These are phyloP conservation scores for Apolygus lucorum DNA, from an alignment of 1,140 invertebrate species.

Conservation along the genomic window DNA sequence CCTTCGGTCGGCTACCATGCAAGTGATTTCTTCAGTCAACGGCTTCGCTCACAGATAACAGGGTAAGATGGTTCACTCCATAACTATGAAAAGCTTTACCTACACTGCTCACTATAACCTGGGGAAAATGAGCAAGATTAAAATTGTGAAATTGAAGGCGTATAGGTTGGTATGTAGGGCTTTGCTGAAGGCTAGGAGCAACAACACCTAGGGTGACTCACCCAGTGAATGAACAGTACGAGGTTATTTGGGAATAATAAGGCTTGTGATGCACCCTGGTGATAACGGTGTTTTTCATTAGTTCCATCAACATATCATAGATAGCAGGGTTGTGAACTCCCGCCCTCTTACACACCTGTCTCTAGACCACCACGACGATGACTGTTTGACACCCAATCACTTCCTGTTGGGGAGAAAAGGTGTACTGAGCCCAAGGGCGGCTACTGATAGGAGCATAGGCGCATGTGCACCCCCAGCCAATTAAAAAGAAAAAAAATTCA, in stretches of 20 bases:
- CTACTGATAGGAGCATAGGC: too few species aligned
- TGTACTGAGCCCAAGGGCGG: too few species aligned
- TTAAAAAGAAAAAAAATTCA: too few species aligned
- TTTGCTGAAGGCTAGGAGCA: neutral
- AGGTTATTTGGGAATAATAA: neutral
- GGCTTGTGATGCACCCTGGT: neutral
- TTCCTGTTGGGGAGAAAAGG: too few species aligned
- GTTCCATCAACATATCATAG: neutral
- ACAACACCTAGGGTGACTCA: neutral
- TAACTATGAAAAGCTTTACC: conserved; percentile 89
- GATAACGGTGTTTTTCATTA: neutral
- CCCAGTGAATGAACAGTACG: neutral
- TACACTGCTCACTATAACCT: conserved; percentile 78
- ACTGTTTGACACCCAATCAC: too few species aligned
- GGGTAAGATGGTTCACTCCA: conserved; percentile 67
- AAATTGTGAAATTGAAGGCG: neutral
- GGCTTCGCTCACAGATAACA: conserved; percentile 73
- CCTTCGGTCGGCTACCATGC: conserved; percentile 61
- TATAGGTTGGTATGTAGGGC: neutral
- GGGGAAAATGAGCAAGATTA: conserved; percentile 36
- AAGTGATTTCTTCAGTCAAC: conserved; percentile 73
- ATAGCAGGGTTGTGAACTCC: too few species aligned
- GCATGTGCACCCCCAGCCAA: too few species aligned
- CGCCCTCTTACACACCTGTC: too few species aligned
- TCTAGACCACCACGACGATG: too few species aligned